Evolutionary conservation across 2,113 vertebrate species (phyloP).

Genomic region (Gopherus evgoodei): DNA sequence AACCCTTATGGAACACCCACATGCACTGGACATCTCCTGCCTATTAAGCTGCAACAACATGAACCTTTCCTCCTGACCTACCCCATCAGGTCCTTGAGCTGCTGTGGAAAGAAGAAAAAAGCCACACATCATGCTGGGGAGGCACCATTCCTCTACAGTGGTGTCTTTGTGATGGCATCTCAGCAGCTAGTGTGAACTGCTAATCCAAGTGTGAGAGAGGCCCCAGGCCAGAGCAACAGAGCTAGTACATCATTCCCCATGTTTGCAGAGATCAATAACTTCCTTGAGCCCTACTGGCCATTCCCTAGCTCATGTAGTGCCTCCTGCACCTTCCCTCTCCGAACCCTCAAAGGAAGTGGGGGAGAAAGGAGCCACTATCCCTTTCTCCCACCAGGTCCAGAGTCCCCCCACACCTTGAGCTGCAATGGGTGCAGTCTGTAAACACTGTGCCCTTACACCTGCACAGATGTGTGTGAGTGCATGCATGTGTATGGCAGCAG

Average conservation of each 20-base stretch:
- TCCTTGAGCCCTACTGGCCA: background rate
- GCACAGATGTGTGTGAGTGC: background rate
- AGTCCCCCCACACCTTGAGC: background rate
- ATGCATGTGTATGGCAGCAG: background rate
- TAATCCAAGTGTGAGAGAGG: background rate
- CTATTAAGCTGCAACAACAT: background rate
- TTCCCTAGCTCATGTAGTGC: background rate
- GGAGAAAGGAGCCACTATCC: background rate
- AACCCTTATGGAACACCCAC: background rate
- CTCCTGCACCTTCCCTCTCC: background rate
- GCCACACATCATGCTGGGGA: background rate
- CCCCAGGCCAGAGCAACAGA: background rate
- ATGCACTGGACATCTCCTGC: background rate
- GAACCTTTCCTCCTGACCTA: background rate
- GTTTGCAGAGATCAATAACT: background rate
- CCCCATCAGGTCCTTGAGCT: background rate
- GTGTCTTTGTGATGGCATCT: background rate
- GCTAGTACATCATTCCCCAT: background rate
- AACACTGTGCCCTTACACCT: background rate
- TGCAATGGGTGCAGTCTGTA: background rate
- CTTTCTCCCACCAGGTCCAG: background rate
- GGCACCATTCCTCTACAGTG: background rate
- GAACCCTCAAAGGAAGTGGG: background rate
- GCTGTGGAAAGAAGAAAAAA: background rate
- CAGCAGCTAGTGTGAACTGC: background rate